phyloP scores from a whole-genome alignment of 2,113 vertebrate genomes.

The Nyctereutes procyonoides region DNA sequence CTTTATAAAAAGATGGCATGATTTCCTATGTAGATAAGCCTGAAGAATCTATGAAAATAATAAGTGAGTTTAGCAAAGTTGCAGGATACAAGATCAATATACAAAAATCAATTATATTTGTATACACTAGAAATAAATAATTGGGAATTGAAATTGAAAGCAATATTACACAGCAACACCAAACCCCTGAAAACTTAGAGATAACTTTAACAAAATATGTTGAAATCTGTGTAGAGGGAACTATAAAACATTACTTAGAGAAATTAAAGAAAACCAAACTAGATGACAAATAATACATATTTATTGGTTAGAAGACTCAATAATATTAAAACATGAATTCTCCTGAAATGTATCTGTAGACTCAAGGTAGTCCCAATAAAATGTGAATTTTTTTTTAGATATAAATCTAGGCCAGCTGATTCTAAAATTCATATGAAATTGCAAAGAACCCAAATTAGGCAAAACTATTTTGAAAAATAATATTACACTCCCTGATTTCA shows the following conservation, averaged over 20 bases:
- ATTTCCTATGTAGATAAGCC: background rate
- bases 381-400: background rate
- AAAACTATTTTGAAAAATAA: background rate
- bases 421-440: constrained; percentile 2
- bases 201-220: background rate
- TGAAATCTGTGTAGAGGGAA: background rate
- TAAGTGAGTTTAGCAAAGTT: background rate
- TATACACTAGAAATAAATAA: background rate
- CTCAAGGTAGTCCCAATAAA: background rate
- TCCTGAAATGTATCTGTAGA: background rate
- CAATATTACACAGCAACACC: background rate
- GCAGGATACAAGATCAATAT: background rate
- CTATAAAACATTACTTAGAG: background rate
- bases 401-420: background rate
- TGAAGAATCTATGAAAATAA: background rate
- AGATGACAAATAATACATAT: background rate
- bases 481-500: background rate
- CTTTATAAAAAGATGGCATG: background rate
- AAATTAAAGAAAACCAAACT: background rate
- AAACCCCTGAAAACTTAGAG: background rate
- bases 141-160: background rate
- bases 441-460: background rate
- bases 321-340: background rate
- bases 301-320: background rate
- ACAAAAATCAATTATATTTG: background rate